Evolutionary conservation across 2,113 vertebrate genomes (phyloP).

Genomic region (Strigops habroptila): DNA sequence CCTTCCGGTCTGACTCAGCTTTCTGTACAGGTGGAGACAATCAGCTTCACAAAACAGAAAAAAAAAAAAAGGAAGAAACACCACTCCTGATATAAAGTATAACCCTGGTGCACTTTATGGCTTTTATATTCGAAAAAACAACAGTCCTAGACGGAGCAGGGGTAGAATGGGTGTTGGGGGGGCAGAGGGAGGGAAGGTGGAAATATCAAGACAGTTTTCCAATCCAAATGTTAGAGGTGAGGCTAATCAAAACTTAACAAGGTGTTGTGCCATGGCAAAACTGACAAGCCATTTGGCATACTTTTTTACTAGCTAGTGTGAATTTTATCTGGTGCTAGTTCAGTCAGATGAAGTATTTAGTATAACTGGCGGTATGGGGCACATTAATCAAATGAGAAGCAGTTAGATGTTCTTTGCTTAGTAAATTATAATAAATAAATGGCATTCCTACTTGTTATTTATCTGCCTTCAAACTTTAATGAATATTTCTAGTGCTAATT

Average conservation of each 20-base stretch:
- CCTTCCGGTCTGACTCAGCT: not conserved
- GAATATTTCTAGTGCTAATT: conserved; percentile 69
- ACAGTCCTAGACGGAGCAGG: not conserved
- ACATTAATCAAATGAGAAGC: conserved; percentile 27
- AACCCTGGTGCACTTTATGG: too few relatives aligned
- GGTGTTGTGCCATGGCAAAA: not conserved
- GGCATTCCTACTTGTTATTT: conserved; percentile 45
- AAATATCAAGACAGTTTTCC: not conserved
- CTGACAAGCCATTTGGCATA: not conserved
- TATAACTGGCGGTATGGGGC: not conserved
- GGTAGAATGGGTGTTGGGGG: not conserved
- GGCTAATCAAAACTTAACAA: not conserved
- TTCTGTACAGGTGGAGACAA: not conserved
- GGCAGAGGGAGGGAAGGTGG: not conserved
- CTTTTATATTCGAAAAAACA: not conserved
- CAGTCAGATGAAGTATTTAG: not conserved
- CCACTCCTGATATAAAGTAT: not conserved
- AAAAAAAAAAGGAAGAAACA: not conserved
- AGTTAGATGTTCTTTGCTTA: conserved; percentile 38
- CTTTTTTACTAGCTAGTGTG: not conserved
- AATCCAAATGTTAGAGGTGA: not conserved
- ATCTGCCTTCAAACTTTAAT: conserved; percentile 65
- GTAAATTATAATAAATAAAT: conserved; percentile 61
- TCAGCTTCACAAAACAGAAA: not conserved
- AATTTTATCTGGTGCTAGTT: not conserved